Base-by-base conservation (phyloP, 2,888 invertebrate genomes). In the Aporophyla nigra region DNA sequence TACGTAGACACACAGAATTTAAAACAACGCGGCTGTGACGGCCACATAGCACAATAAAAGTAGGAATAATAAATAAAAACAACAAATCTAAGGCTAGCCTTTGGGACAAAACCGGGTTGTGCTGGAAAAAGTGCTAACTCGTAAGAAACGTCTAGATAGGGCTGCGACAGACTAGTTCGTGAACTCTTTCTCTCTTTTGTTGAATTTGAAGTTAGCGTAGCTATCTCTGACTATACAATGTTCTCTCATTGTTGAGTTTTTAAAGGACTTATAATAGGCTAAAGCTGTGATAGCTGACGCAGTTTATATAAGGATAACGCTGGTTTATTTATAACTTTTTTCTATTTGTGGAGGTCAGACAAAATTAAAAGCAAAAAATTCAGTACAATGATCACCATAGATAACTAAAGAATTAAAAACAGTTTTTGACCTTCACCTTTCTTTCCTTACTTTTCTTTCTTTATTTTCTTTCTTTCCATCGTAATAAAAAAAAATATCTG, bases 121-220 rank as follows among this genome's bases (percentile, higher is more conserved):
- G 83, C 87, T 86, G 87, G 88, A 92, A 93, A 93, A 93, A 93
- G 88, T 89, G 92, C 93, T 91, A 92, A 92, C 90, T 91, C 90
- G 89, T 74, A 89, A 87, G 89, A 89, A 87, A 85, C 74, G 71
- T 80, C 71, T 72, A 62, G 77, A 71, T 89, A 93, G 93, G 93
- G 93, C 72, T 93, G 92, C 9, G 21, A 16, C 65, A 27, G 54
- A 80, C 65, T 62, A 77, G 70, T 82, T 69, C 6, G 2, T 6
- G 1, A 63, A 71, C 53, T 56, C 6, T 59, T 58, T 63, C 53
- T 51, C 6, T 63, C 67, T 63, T 83, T 71, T 70, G 77, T 82
- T 70, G 33, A 63, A 76, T 68, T 76, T 75, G 46, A 53, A 67
- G 66, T 63, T 82, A 66, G 24, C 61, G n/a, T 74, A 66, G 74